A percentile compares a stretch with the other conserved stretches of the same genome.
Conservation (phyloP, 2,888 invertebrate genomes). For the Tenthredo distinguenda region DNA sequence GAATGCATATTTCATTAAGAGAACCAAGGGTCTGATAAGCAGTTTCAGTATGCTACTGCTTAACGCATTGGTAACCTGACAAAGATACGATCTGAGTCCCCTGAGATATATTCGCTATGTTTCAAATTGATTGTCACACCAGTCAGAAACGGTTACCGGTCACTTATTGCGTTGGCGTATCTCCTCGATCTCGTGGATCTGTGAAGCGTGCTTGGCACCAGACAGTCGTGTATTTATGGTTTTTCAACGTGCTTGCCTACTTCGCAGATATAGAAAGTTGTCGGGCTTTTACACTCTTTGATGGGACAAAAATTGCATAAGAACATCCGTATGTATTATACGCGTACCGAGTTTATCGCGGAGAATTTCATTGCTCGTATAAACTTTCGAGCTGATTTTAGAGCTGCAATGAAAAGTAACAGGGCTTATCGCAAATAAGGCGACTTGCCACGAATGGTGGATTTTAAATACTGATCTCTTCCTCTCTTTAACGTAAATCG, state of each 20-base stretch:
- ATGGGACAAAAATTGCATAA: conserved; percentile 1
- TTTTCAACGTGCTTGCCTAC: conserved; percentile 29
- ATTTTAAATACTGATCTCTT: background rate
- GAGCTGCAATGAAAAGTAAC: background rate
- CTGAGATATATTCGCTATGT: conserved; percentile 45
- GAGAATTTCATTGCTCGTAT: conserved; percentile 6
- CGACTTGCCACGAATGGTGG: background rate
- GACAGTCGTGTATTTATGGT: background rate
- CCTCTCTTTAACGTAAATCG: background rate
- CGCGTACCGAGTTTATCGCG: background rate
- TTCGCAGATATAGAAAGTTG: conserved; percentile 20
- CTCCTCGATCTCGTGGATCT: conserved; percentile 33
- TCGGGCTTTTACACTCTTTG: conserved; percentile 12
- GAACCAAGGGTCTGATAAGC: conserved; percentile 3
- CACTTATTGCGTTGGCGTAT: conserved; percentile 50
- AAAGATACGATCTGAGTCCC: conserved; percentile 43
- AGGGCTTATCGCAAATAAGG: background rate
- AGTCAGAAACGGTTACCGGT: conserved; percentile 35
- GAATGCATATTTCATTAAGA: conserved; percentile 36
- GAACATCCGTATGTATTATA: background rate
- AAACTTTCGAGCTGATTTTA: background rate
- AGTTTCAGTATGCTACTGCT: conserved; percentile 29
- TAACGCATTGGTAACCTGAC: conserved; percentile 44
- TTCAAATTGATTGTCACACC: conserved; percentile 50
- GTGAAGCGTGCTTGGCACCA: conserved; percentile 23